These are phyloP conservation scores for Drosophila macrospina DNA, from an alignment of 2,888 invertebrate genomes.

Conservation along the genomic window DNA sequence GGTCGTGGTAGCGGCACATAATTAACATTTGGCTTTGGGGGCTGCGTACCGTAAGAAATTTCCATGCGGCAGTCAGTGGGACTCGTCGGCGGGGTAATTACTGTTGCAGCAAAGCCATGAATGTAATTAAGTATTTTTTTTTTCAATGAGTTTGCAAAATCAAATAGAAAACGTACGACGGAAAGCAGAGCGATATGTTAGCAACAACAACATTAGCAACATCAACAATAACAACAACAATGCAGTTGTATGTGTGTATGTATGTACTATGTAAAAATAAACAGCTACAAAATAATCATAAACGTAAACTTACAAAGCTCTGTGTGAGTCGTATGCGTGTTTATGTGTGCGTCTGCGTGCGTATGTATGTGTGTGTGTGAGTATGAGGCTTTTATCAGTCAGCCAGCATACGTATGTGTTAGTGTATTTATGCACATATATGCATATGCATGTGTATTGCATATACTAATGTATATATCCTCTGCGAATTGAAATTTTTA, in stretches of 20 bases:
- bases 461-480: conserved; percentile 48
- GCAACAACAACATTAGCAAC: conserved; percentile 39
- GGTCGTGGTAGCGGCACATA: conserved; percentile 52
- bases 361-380: conserved; percentile 6
- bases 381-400: conserved; percentile 63
- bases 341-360: conserved; percentile 15
- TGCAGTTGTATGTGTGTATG: conserved; percentile 22
- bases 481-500: conserved; percentile 46
- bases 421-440: conserved; percentile 12
- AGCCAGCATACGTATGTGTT: conserved; percentile 29
- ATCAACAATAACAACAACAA: conserved; percentile 42
- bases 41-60: conserved; percentile 70
- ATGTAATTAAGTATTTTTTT: conserved; percentile 57
- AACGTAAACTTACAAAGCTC: conserved; percentile 72
- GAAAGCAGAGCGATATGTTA: conserved; percentile 66
- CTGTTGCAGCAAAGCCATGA: conserved; percentile 65
- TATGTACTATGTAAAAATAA: conserved; percentile 40
- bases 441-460: conserved; percentile 28
- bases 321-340: conserved; percentile 31
- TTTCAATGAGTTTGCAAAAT: conserved; percentile 73
- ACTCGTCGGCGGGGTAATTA: conserved; percentile 45
- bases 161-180: conserved; percentile 67
- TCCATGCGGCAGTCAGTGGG: conserved; percentile 38
- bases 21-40: conserved; percentile 76
- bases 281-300: conserved; percentile 68